These are phyloP conservation scores for Dicyrtomina minuta DNA, from an alignment of 2,888 invertebrate genomes.

Conservation along the genomic window DNA sequence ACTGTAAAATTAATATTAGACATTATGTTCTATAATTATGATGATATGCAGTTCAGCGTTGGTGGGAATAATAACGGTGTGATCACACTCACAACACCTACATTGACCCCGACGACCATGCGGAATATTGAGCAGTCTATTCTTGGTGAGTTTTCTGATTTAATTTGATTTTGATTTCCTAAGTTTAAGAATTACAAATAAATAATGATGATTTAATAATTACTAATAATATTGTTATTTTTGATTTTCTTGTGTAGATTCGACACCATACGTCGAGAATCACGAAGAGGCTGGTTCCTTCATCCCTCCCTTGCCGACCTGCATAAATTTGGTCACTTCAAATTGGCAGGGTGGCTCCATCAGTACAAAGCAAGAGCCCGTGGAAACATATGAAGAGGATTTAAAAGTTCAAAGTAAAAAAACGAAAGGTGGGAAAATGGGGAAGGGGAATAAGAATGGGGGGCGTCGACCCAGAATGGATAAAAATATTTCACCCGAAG, in stretches of 20 bases:
- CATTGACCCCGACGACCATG: slow-evolving; percentile 89
- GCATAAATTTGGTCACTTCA: slow-evolving; percentile 36
- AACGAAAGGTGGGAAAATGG: slow-evolving; percentile 22
- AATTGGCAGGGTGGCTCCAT: slow-evolving; percentile 48
- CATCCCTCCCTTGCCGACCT: slow-evolving; percentile 37
- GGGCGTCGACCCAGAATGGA: slow-evolving; percentile 38
- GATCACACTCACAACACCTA: slow-evolving; percentile 82
- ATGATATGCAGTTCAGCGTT: neutral
- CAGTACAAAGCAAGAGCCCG: slow-evolving; percentile 23
- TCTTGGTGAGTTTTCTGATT: slow-evolving; percentile 60
- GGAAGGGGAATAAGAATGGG: slow-evolving; percentile 33
- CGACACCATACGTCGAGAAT: slow-evolving; percentile 31
- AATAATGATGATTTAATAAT: no score
- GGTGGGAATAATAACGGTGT: slow-evolving; percentile 26
- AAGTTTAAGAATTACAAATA: no score
- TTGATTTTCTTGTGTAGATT: slow-evolving; percentile 13
- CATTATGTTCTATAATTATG: neutral
- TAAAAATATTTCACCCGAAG: slow-evolving; percentile 72
- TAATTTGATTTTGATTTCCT: neutral
- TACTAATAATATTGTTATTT: neutral
- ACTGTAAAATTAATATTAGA: neutral
- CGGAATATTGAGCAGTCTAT: slow-evolving; percentile 88
- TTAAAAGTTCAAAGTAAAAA: slow-evolving; percentile 10
- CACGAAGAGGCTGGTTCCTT: slow-evolving; percentile 34
- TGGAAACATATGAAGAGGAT: slow-evolving; percentile 10